Conservation (phyloP, 2,113 vertebrate genomes). For the Oenanthe melanoleuca region DNA sequence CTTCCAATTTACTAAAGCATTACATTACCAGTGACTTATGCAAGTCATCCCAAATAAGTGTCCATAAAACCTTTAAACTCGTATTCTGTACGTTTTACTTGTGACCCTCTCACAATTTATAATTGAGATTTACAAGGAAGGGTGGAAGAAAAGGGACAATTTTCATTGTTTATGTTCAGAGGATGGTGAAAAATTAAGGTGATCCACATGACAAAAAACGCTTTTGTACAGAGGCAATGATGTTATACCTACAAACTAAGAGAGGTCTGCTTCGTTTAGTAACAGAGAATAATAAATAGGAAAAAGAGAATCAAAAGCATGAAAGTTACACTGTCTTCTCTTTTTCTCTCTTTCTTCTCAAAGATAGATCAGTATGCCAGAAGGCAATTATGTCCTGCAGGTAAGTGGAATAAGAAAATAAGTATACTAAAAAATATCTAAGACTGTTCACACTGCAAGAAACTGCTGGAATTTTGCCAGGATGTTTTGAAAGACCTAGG, state of each 20-base stretch:
- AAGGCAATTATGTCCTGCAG: not conserved
- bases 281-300: not conserved
- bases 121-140: not conserved
- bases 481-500: not conserved
- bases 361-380: not conserved
- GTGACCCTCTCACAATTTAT: not conserved
- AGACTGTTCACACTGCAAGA: not conserved
- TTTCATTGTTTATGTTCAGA: not conserved
- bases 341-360: not conserved
- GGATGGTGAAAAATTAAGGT: not conserved
- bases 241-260: not conserved
- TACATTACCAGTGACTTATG: not conserved
- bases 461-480: not conserved
- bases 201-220: not conserved
- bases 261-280: not conserved
- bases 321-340: not conserved
- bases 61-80: not conserved
- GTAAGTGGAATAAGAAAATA: not conserved
- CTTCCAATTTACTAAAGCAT: constrained; percentile 18
- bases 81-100: not conserved
- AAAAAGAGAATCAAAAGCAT: not conserved
- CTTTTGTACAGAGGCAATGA: not conserved
- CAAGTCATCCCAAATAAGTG: not conserved
- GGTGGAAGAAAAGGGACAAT: not conserved
- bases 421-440: not conserved